Evolutionary conservation across 1,140 invertebrate species (phyloP).

Genomic region (Helicoverpa zea): DNA sequence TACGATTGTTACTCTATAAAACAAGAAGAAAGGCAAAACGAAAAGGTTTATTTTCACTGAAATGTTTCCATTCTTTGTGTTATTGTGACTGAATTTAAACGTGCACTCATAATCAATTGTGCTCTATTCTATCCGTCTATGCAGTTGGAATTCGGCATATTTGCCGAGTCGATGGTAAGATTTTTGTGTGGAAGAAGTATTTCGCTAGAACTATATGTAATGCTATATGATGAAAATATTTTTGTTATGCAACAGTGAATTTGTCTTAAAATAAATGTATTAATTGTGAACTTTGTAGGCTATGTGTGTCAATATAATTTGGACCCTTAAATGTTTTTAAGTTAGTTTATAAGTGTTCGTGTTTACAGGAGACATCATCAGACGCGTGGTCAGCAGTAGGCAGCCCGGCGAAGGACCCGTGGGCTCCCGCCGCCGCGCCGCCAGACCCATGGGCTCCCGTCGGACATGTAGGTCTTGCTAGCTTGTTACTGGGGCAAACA

Average conservation of each 20-base stretch:
- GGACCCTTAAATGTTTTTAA: no score
- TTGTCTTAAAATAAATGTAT: no score
- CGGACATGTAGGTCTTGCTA: conserved; percentile 60
- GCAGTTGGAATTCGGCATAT: conserved; percentile 66
- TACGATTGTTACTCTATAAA: no score
- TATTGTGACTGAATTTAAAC: no score
- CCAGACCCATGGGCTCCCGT: conserved; percentile 74
- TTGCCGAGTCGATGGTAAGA: conserved; percentile 69
- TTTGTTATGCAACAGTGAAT: not conserved
- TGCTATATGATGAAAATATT: not conserved
- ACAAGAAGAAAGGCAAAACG: no score
- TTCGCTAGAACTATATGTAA: not conserved
- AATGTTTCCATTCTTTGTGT: no score
- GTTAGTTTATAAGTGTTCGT: not conserved
- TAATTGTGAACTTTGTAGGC: not conserved
- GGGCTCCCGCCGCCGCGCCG: conserved; percentile 67
- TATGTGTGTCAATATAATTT: not conserved
- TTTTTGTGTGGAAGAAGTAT: not conserved
- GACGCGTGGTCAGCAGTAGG: conserved; percentile 74
- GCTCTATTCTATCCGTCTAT: conserved; percentile 39
- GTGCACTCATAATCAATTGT: no score
- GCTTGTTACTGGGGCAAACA: no score
- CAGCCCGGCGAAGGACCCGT: conserved; percentile 72
- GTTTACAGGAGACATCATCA: conserved; percentile 69
- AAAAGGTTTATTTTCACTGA: no score